A percentile compares a stretch with the other conserved stretches of the same genome.
Evolutionary conservation across 1,140 invertebrate species (phyloP).

Genomic region (Trissolcus basalis): DNA sequence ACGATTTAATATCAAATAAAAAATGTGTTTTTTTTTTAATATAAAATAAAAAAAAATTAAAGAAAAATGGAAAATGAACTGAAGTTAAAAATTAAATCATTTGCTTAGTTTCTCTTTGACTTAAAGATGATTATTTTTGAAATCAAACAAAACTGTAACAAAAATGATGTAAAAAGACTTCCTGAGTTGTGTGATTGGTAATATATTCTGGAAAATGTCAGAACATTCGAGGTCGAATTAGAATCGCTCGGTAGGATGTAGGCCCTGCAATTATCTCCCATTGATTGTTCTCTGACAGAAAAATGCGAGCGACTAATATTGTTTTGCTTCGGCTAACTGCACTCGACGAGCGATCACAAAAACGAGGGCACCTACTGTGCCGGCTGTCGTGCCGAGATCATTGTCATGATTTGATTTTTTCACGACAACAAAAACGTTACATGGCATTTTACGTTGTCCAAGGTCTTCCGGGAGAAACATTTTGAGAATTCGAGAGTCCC

Average conservation of each 20-base stretch:
- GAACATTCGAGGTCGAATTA: not conserved
- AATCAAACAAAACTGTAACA: too few relatives aligned
- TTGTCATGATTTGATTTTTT: slow-evolving; percentile 40
- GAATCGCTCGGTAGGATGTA: not conserved
- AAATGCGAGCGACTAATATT: slow-evolving; percentile 25
- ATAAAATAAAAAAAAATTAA: too few relatives aligned
- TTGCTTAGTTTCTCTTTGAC: not conserved
- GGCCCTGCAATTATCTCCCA: slow-evolving; percentile 7
- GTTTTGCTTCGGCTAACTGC: slow-evolving; percentile 21
- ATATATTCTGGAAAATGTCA: too few relatives aligned
- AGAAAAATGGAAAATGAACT: too few relatives aligned
- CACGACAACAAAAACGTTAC: slow-evolving; percentile 31
- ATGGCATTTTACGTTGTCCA: slow-evolving; percentile 18
- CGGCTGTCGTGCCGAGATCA: slow-evolving; percentile 14
- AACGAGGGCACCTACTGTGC: slow-evolving; percentile 2
- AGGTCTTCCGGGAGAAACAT: slow-evolving; percentile 37
- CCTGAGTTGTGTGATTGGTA: too few relatives aligned
- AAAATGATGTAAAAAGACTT: too few relatives aligned
- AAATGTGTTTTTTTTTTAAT: too few relatives aligned
- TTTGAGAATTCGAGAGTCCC: slow-evolving; percentile 45
- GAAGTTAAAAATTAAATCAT: not conserved
- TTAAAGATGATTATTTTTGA: too few relatives aligned
- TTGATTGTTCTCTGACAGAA: slow-evolving; percentile 1
- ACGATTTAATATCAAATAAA: too few relatives aligned
- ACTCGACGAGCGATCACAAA: slow-evolving; percentile 9